Conservation (phyloP, 2,113 vertebrate genomes). For the Heterochromis multidens region DNA sequence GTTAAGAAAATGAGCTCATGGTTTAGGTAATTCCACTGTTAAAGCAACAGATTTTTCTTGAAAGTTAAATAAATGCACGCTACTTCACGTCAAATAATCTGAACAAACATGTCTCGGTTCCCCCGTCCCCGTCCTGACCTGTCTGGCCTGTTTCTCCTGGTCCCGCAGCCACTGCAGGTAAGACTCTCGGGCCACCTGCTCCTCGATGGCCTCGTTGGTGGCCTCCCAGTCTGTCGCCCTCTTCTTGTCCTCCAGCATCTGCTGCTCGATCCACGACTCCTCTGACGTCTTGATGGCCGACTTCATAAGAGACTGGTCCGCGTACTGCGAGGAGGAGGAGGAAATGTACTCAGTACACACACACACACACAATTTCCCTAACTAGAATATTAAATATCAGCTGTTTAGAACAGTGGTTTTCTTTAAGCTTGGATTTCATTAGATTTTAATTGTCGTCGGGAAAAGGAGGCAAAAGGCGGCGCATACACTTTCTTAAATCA, state of each 20-base stretch:
- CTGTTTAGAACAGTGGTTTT: background rate
- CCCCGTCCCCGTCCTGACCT: constrained; percentile 66
- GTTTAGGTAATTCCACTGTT: background rate
- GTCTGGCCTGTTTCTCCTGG: constrained; percentile 91
- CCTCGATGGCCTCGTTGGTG: constrained; percentile 95
- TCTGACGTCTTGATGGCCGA: constrained; percentile 95
- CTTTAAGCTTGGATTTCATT: background rate
- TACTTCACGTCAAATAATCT: accelerated
- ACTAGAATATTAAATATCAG: accelerated
- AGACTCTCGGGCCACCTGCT: constrained; percentile 92
- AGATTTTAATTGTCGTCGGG: background rate
- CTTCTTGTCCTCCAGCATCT: constrained; percentile 97
- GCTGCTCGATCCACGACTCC: constrained; percentile 97
- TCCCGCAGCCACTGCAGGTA: constrained; percentile 94
- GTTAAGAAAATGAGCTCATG: accelerated
- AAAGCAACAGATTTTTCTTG: accelerated
- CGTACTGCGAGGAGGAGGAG: constrained; percentile 72
- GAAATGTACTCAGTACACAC: background rate
- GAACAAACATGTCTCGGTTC: background rate
- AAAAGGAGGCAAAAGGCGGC: background rate
- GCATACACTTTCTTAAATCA: no score
- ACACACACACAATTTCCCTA: background rate
- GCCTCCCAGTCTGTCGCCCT: constrained; percentile 95
- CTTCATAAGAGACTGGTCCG: constrained; percentile 93
- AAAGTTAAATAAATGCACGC: background rate